Base-by-base conservation (phyloP, 2,797 vertebrate species). In the Ambastaia sidthimunki region DNA sequence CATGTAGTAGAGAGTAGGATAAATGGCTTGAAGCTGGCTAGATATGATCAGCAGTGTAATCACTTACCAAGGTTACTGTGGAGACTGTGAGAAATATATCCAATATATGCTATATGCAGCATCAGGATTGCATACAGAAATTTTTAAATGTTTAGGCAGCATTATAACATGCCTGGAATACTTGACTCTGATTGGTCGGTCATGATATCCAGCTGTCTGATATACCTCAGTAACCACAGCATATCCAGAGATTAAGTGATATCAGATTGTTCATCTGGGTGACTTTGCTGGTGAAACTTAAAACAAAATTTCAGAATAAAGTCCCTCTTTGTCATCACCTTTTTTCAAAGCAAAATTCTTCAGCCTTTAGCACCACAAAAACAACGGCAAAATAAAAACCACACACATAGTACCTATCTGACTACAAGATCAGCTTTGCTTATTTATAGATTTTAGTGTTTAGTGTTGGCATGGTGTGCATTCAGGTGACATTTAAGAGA, bases 11-110 rank as follows among this genome's bases (percentile, higher is more conserved):
- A 55, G 47, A 69, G 54, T 78, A 31, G 80, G 69, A 84, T 76
- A 80, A 77, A 78, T 86, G 25, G 48, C 19, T 52, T 83, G 70
- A 52, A 54, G 41, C 78, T 62, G 25, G 59, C 15, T 31, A 31
- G 83, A 72, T 82, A 70, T 78, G 67, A 60, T n/a, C 54, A 73
- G 59, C 62, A 57, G 81, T 79, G 52, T 66, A 48, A 21, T 84
- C 70, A 80, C 86, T 83, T 31, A 78, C 70, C 78, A 3, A 2
- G 74, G 60, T 79, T 28, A 50, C 18, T 52, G 71, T 69, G 48
- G 25, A 28, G 13, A 60, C 4, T 1, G 21, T 80, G 71, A 44
- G 54, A 73, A 67, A 79, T 83, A 72, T 54, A 74, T 15, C 5
- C 44, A 37, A 77, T 11, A 74, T 66, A 54, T 6, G n/a, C 54